These are phyloP conservation scores for Spermophilus dauricus DNA, from an alignment of 2,113 vertebrate species.

Conservation along the genomic window DNA sequence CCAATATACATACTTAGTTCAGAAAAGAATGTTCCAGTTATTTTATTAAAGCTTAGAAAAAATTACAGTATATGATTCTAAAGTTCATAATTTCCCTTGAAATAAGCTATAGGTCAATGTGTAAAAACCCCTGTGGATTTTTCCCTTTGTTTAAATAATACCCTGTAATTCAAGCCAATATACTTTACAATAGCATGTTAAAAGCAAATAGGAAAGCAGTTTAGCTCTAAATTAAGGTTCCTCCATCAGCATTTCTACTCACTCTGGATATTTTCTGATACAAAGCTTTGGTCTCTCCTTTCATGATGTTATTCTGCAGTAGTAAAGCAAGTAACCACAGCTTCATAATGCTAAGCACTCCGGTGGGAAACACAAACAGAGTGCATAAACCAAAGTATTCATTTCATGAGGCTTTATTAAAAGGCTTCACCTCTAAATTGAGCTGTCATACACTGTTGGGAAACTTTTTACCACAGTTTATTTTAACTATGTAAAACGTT, in stretches of 20 bases:
- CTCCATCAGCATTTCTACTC: slow-evolving; percentile 82
- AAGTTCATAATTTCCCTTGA: slow-evolving; percentile 75
- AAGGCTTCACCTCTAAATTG: slow-evolving; percentile 92
- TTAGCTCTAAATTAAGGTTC: slow-evolving; percentile 86
- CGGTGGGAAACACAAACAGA: slow-evolving; percentile 90
- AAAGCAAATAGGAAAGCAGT: slow-evolving; percentile 85
- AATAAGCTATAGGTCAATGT: slow-evolving; percentile 81
- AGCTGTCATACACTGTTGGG: slow-evolving; percentile 88
- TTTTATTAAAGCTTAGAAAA: slow-evolving; percentile 74
- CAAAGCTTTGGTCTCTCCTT: slow-evolving; percentile 82
- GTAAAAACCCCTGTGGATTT: slow-evolving; percentile 85
- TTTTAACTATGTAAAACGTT: slow-evolving; percentile 89
- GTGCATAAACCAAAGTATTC: slow-evolving; percentile 90
- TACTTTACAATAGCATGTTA: slow-evolving; percentile 85
- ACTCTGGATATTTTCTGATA: slow-evolving; percentile 83
- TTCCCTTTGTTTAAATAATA: slow-evolving; percentile 90
- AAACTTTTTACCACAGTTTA: slow-evolving; percentile 90
- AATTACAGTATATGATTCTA: slow-evolving; percentile 59
- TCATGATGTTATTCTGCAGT: slow-evolving; percentile 79
- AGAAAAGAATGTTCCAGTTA: slow-evolving; percentile 40
- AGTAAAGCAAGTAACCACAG: slow-evolving; percentile 84
- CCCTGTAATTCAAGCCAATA: slow-evolving; percentile 87
- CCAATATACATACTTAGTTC: slow-evolving; percentile 60
- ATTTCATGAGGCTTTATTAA: slow-evolving; percentile 91
- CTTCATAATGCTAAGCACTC: slow-evolving; percentile 88